phyloP scores from a whole-genome alignment of 2,113 vertebrate species.

The Taurulus bubalis region DNA sequence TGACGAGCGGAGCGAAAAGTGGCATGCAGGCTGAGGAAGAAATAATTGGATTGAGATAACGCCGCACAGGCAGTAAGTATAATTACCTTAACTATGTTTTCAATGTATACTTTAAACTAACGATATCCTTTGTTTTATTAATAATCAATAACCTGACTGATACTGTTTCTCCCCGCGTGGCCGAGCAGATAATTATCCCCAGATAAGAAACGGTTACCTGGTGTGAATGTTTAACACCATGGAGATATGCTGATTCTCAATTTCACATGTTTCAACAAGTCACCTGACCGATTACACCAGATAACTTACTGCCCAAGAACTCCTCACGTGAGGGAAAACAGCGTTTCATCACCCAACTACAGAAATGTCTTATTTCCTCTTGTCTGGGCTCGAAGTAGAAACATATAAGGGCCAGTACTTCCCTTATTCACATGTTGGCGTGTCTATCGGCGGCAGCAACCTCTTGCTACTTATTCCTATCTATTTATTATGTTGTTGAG shows the following conservation, averaged over 20 bases:
- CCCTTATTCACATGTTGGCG: background rate
- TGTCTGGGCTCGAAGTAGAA: background rate
- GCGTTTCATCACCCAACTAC: background rate
- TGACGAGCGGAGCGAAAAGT: slow-evolving; percentile 56
- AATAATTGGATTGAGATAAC: slow-evolving; percentile 72
- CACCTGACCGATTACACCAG: slow-evolving; percentile 59
- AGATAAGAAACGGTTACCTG: slow-evolving; percentile 9
- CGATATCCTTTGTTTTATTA: background rate
- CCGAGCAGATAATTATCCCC: background rate
- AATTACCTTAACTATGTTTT: background rate
- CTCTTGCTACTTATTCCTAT: background rate
- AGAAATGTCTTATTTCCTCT: slow-evolving; percentile 11
- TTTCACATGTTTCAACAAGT: slow-evolving; percentile 58
- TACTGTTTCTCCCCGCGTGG: background rate
- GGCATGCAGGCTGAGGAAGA: slow-evolving; percentile 63
- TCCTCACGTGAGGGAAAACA: slow-evolving; percentile 5
- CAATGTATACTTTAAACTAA: background rate
- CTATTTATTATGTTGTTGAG: background rate
- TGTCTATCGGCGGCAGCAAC: background rate
- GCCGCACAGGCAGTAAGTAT: slow-evolving; percentile 68
- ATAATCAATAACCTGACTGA: slow-evolving; percentile 1
- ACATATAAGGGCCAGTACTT: background rate
- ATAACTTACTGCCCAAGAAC: slow-evolving; percentile 33
- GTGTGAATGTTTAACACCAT: slow-evolving; percentile 43
- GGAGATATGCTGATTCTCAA: slow-evolving; percentile 18